Evolutionary conservation across 2,888 invertebrate genomes (phyloP).

Genomic region (Bellardia pandia): DNA sequence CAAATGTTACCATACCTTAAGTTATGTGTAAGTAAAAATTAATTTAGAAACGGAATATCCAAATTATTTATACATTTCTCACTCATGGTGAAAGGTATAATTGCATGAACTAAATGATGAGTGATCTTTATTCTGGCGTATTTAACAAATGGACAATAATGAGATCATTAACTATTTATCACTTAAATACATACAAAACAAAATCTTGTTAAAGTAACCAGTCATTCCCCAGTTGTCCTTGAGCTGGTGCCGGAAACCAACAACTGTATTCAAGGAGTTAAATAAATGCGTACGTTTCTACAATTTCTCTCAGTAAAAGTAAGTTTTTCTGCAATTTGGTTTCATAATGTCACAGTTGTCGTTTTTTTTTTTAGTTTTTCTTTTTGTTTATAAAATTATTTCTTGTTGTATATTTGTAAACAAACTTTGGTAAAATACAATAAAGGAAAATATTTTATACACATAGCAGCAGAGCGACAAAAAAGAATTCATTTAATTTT

Average conservation of each 20-base stretch:
- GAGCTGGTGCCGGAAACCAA: neutral
- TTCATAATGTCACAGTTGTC: constrained; percentile 34
- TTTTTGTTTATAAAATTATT: constrained; percentile 38
- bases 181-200: no score
- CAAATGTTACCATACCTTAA: no score
- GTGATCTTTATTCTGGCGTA: no score
- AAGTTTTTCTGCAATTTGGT: constrained; percentile 31
- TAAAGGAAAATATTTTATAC: constrained; percentile 6
- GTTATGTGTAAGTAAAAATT: no score
- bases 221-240: neutral
- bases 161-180: no score
- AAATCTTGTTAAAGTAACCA: no score
- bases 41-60: no score
- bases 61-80: no score
- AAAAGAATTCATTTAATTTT: constrained; percentile 57
- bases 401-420: constrained; percentile 28
- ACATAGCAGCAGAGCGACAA: constrained; percentile 33
- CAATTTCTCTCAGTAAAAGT: neutral
- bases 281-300: neutral
- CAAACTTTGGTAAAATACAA: constrained; percentile 52
- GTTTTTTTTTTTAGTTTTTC: neutral
- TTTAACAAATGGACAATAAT: no score
- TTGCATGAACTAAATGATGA: no score
- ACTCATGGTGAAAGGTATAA: no score
- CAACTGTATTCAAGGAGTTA: neutral